Conservation (phyloP, 2,797 vertebrate species). For the Remorina albescens region DNA sequence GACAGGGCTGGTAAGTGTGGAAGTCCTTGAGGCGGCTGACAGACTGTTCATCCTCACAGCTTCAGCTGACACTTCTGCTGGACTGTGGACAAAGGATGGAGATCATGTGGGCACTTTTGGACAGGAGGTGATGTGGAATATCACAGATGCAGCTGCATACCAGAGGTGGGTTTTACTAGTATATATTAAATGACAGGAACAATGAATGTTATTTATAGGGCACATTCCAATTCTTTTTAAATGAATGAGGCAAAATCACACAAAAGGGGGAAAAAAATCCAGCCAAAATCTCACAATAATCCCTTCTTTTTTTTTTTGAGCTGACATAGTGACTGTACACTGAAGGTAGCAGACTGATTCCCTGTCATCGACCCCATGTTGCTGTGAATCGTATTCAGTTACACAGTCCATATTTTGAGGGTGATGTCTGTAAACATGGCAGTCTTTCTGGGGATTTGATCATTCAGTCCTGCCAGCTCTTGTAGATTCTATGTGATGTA, state of each 20-base stretch:
- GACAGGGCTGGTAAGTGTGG: constrained; percentile 49
- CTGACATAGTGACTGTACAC: neutral
- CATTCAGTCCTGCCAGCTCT: constrained; percentile 18
- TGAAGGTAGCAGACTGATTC: constrained; percentile 6
- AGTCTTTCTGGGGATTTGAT: constrained; percentile 20
- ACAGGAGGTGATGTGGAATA: constrained; percentile 68
- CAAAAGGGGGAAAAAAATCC: neutral
- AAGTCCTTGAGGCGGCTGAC: constrained; percentile 61
- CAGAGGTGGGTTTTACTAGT: constrained; percentile 43
- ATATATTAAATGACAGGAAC: neutral
- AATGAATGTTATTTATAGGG: neutral
- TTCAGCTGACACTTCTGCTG: constrained; percentile 66
- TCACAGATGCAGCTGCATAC: constrained; percentile 60
- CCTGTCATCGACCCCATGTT: constrained; percentile 3
- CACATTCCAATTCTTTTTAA: neutral
- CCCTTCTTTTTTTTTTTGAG: neutral
- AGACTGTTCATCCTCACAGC: constrained; percentile 62
- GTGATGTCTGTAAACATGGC: constrained; percentile 37
- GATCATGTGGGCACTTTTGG: constrained; percentile 69
- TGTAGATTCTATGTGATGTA: neutral
- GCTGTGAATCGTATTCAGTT: constrained; percentile 26
- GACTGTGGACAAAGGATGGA: constrained; percentile 71
- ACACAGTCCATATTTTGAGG: constrained; percentile 17
- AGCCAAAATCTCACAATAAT: neutral
- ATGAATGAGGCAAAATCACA: constrained; percentile 5